Evolutionary conservation across 2,888 invertebrate genomes (phyloP).

Genomic region (Punctoribates punctum): DNA sequence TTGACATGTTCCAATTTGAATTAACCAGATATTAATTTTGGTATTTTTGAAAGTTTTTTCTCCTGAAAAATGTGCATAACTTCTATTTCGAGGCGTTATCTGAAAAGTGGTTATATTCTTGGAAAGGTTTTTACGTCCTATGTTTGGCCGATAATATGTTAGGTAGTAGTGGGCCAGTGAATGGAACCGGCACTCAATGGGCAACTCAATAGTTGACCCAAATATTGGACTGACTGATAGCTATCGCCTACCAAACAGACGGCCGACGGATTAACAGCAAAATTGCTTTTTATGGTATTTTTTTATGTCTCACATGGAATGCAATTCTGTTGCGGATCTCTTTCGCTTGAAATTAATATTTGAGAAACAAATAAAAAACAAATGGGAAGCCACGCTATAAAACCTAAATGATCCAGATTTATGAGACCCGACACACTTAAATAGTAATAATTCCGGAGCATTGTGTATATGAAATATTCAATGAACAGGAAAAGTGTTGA

Average conservation of each 20-base stretch:
- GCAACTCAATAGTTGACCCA: not conserved
- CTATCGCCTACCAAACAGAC: not conserved
- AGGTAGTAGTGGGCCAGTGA: not conserved
- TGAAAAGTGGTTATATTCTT: not conserved
- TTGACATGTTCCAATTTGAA: too few species aligned
- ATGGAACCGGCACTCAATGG: not conserved
- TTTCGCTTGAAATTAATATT: not conserved
- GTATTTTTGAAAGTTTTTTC: too few species aligned
- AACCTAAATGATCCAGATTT: not conserved
- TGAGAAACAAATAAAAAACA: not conserved
- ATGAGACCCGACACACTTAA: not conserved
- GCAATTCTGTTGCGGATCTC: slow-evolving; percentile 17
- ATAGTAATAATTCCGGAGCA: not conserved
- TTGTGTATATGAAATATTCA: not conserved
- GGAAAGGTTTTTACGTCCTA: not conserved
- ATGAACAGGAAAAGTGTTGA: not conserved
- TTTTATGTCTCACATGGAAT: not conserved
- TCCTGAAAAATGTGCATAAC: not conserved
- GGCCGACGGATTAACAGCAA: not conserved
- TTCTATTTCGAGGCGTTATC: not conserved
- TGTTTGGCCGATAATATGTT: not conserved
- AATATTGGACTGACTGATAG: not conserved
- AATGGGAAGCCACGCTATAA: not conserved
- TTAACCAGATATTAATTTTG: too few species aligned
- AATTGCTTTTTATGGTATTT: not conserved